Conservation (phyloP, 1,140 invertebrate species). For the Carposina sasakii region DNA sequence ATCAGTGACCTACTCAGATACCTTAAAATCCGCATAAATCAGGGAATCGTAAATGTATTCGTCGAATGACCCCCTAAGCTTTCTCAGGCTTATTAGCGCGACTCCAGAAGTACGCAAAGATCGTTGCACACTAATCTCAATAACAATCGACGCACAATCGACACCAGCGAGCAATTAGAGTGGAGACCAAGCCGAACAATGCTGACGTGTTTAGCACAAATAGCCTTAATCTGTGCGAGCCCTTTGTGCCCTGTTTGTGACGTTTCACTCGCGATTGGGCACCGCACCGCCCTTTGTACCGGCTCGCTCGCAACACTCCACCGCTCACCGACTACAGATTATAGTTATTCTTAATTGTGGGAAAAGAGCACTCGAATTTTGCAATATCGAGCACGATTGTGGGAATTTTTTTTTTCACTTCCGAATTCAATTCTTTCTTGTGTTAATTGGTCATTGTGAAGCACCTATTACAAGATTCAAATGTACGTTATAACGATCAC, state of each 20-base stretch:
- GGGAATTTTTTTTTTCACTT: constrained; percentile 35
- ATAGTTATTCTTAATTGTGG: constrained; percentile 57
- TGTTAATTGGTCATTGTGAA: constrained; percentile 37
- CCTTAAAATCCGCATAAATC: too few relatives aligned
- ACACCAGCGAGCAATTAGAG: constrained; percentile 35
- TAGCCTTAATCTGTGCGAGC: constrained; percentile 50
- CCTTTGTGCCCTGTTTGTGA: constrained; percentile 41
- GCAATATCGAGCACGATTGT: constrained; percentile 43
- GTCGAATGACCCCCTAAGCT: too few relatives aligned
- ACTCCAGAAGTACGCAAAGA: background rate
- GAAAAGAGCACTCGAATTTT: constrained; percentile 55
- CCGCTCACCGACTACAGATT: constrained; percentile 29
- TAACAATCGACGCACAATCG: constrained; percentile 33
- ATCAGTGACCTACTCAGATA: too few relatives aligned
- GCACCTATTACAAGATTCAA: too few relatives aligned
- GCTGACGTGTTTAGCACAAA: constrained; percentile 52
- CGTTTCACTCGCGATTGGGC: constrained; percentile 44
- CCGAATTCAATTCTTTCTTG: constrained; percentile 33
- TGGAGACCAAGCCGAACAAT: constrained; percentile 6
- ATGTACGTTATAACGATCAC: too few relatives aligned
- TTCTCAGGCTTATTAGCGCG: constrained; percentile 44
- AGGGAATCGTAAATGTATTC: too few relatives aligned
- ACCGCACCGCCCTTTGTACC: constrained; percentile 40
- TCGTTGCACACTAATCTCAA: constrained; percentile 32
- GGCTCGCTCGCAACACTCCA: constrained; percentile 45